Conservation (phyloP, 1,140 invertebrate species). For the Caenorhabditis brenneri region DNA sequence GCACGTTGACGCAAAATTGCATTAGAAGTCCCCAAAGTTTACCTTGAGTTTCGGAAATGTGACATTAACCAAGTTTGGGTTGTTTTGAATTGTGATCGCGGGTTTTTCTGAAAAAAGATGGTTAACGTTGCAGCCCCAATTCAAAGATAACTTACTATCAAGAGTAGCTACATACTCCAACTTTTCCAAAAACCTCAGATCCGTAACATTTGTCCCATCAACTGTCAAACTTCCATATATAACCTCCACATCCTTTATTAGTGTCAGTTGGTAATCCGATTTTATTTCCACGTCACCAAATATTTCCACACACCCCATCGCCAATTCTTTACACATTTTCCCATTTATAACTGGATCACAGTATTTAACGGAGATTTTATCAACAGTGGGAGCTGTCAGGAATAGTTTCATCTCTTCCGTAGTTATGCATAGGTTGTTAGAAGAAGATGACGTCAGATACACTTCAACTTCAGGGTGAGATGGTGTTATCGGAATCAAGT, state of each 20-base stretch:
- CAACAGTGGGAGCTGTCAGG: not conserved
- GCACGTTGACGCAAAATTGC: too few species aligned
- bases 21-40: too few species aligned
- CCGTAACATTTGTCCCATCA: not conserved
- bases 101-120: too few species aligned
- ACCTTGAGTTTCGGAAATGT: too few species aligned
- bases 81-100: too few species aligned
- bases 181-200: not conserved
- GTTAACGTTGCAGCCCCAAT: too few species aligned
- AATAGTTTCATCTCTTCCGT: not conserved
- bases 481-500: not conserved
- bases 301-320: not conserved
- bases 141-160: too few species aligned
- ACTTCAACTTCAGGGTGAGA: not conserved
- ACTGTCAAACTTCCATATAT: not conserved
- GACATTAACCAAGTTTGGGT: too few species aligned
- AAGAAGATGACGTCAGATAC: too few species aligned
- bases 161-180: not conserved
- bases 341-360: not conserved
- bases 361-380: not conserved
- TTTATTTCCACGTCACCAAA: not conserved
- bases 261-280: not conserved
- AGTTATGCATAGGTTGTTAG: not conserved
- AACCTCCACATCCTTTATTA: not conserved
- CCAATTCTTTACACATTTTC: not conserved